Base-by-base conservation (phyloP, 2,113 vertebrate species). In the Scomber scombrus region DNA sequence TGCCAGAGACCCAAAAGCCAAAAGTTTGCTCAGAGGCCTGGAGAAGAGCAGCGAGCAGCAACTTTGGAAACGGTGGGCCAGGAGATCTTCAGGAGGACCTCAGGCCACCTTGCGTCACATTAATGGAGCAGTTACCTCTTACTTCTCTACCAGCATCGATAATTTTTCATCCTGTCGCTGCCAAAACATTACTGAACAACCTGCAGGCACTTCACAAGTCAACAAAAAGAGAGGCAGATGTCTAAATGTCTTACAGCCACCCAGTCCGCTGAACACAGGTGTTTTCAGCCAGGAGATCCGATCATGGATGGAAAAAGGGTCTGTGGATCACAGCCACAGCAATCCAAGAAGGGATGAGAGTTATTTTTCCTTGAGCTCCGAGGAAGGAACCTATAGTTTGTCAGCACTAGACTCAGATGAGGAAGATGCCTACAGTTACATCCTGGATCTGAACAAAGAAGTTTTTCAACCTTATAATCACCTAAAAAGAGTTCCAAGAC, bases 361-460 rank as follows among this genome's bases (percentile, higher is more conserved):
- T 60, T n/a, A 18, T 43, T 68, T 86, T 23, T 93, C 88, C 34
- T 51, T 82, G 56, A 90, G 82, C 26, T 91, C 91, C 0, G 87
- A 90, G 58, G 92, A 93, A 18, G 91, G 85, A 68, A 76, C 90
- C 80, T 84, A 94, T 26, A 87, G 1, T 2, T 18, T 89, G 61
- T 75, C 87, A 0, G 40, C 45, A 0, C 67, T 93, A 64, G 93
- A 93, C 54, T 93, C 93, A 15, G 89, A 93, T 34, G 91, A 92
- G 82, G 90, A 91, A 82, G 94, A 94, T 4, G 91, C 84, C 0
- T 94, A 86, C 23, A 93, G 87, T 61, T 95, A 92, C 40, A 76
- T 95, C 80, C 81, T 91, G 60, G 88, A 95, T 31, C 89, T 95
- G 61, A 91, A 91, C 1, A 86, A 91, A 67, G 94, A 91, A 0